Evolutionary conservation across 2,888 invertebrate genomes (phyloP).

Genomic region (Timema podura): DNA sequence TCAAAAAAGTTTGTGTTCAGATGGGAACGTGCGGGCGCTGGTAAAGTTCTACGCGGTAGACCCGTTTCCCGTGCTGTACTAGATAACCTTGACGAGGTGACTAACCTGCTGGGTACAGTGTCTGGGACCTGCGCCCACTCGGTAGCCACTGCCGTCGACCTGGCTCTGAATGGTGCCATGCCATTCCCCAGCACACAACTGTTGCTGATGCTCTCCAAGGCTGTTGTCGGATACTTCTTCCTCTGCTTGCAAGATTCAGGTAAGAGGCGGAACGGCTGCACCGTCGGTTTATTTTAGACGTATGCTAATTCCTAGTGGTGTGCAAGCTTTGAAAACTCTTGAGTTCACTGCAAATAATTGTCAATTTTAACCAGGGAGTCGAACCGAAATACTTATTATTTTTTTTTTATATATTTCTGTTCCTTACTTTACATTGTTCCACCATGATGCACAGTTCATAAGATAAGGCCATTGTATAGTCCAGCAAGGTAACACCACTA

Average conservation of each 20-base stretch:
- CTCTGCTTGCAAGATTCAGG: constrained; percentile 54
- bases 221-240: constrained; percentile 73
- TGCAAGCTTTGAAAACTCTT: no score
- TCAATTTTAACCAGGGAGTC: no score
- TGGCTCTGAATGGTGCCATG: constrained; percentile 44
- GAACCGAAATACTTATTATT: no score
- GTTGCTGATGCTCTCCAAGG: constrained; percentile 63
- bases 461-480: no score
- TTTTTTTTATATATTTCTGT: no score
- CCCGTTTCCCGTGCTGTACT: constrained; percentile 48
- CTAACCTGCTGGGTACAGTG: constrained; percentile 31
- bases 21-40: constrained; percentile 58
- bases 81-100: constrained; percentile 48
- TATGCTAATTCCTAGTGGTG: no score
- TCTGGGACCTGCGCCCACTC: constrained; percentile 47
- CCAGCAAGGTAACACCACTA: no score
- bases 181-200: constrained; percentile 58
- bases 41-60: constrained; percentile 31
- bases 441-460: no score
- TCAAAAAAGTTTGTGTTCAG: constrained; percentile 40
- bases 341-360: no score
- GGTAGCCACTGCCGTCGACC: constrained; percentile 60
- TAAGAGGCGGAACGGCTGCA: not conserved
- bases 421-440: no score
- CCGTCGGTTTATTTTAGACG: no score